Evolutionary conservation across 2,888 invertebrate genomes (phyloP).

Genomic region (Lochmaea capreae): DNA sequence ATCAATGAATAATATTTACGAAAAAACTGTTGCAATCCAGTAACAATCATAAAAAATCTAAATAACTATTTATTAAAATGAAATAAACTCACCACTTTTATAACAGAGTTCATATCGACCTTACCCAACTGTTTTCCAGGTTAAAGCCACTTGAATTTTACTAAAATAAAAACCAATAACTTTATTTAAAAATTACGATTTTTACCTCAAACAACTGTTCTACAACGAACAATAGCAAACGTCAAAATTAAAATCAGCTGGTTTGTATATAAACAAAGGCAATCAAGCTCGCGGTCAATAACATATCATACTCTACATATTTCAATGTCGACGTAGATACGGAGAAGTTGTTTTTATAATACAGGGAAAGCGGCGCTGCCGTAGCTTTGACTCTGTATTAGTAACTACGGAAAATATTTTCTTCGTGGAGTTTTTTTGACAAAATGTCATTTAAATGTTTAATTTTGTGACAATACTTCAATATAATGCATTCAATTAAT

Average conservation of each 20-base stretch:
- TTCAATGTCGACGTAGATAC: constrained; percentile 1
- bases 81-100: constrained; percentile 44
- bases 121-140: background rate
- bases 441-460: background rate
- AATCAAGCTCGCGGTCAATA: background rate
- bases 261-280: constrained; percentile 39
- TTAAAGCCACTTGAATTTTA: constrained; percentile 16
- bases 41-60: constrained; percentile 9
- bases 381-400: background rate
- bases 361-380: background rate
- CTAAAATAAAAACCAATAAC: background rate
- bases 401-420: background rate
- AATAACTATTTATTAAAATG: constrained; percentile 1
- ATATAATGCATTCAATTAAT: constrained; percentile 57
- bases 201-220: background rate
- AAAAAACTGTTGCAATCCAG: no score
- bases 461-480: background rate
- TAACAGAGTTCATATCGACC: constrained; percentile 41
- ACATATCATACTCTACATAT: constrained; percentile 7
- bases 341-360: background rate
- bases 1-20: background rate
- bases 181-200: background rate
- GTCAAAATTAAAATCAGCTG: constrained; percentile 51
- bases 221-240: constrained; percentile 13
- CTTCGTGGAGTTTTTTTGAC: no score